Evolutionary conservation across 2,888 invertebrate genomes (phyloP).

Genomic region (Noctua janthina): DNA sequence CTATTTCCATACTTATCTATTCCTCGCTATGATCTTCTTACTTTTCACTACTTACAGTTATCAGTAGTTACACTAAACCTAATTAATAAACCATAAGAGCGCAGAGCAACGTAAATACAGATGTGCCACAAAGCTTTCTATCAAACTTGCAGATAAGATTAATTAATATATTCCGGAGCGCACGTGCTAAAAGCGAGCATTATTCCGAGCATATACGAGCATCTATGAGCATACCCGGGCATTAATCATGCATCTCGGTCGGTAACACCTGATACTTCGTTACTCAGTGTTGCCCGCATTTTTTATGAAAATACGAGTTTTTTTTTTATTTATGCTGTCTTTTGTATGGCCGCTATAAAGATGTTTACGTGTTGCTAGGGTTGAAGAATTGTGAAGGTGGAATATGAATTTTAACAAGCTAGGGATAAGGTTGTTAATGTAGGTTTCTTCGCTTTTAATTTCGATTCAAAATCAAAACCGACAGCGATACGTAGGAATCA

Average conservation of each 20-base stretch:
- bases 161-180: conserved; percentile 61
- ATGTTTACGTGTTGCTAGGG: conserved; percentile 64
- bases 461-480: not conserved
- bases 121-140: conserved; percentile 57
- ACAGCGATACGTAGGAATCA: not conserved
- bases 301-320: conserved; percentile 52
- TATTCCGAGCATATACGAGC: conserved; percentile 41
- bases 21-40: not conserved
- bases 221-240: conserved; percentile 31
- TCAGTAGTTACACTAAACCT: conserved; percentile 17
- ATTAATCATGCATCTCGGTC: conserved; percentile 64
- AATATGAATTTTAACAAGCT: not conserved
- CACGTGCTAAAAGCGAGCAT: conserved; percentile 60
- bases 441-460: not conserved
- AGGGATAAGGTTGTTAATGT: not conserved
- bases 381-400: conserved; percentile 24
- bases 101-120: conserved; percentile 47
- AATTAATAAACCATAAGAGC: conserved; percentile 52
- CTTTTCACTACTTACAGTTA: not conserved
- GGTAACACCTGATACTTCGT: conserved; percentile 66
- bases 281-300: conserved; percentile 53
- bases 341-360: conserved; percentile 66
- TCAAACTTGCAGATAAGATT: conserved; percentile 65
- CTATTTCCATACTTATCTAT: not conserved
- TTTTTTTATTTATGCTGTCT: conserved; percentile 63